These are phyloP conservation scores for Acropora tenuis DNA, from an alignment of 64 coral and sea anemone genomes.

Conservation along the genomic window DNA sequence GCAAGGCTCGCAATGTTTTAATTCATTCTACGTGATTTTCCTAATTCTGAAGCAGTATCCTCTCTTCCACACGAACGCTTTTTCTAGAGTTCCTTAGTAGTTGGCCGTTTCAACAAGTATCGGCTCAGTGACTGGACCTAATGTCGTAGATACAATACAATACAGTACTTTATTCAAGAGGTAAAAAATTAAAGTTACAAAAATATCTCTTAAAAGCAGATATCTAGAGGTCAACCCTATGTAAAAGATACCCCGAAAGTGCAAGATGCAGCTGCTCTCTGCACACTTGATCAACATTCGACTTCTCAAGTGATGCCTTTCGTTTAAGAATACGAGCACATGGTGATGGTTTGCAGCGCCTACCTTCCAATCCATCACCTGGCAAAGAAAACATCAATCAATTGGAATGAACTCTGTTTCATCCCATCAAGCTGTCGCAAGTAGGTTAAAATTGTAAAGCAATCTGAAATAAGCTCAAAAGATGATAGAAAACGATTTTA, in stretches of 20 bases:
- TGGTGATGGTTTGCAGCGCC: conserved; percentile 22
- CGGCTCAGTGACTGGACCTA: conserved; percentile 47
- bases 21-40: conserved; percentile 59
- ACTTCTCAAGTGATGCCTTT: conserved; percentile 48
- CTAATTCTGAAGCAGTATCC: background rate
- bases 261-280: conserved; percentile 34
- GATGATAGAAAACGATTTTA: too few species aligned
- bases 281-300: conserved; percentile 56
- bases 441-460: too few species aligned
- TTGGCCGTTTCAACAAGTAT: conserved; percentile 40
- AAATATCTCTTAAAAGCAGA: too few species aligned
- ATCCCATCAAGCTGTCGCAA: background rate
- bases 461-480: too few species aligned
- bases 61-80: conserved; percentile 28
- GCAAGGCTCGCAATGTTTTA: conserved; percentile 57
- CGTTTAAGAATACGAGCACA: conserved; percentile 54
- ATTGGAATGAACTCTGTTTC: too few species aligned
- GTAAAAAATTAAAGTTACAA: too few species aligned
- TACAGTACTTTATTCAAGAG: too few species aligned
- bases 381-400: background rate
- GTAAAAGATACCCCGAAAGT: too few species aligned
- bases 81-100: conserved; percentile 33
- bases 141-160: conserved; percentile 18
- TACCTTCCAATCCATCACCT: conserved; percentile 15
- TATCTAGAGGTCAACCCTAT: too few species aligned